Conservation (phyloP, 2,113 vertebrate genomes). For the Oncorhynchus tshawytscha region DNA sequence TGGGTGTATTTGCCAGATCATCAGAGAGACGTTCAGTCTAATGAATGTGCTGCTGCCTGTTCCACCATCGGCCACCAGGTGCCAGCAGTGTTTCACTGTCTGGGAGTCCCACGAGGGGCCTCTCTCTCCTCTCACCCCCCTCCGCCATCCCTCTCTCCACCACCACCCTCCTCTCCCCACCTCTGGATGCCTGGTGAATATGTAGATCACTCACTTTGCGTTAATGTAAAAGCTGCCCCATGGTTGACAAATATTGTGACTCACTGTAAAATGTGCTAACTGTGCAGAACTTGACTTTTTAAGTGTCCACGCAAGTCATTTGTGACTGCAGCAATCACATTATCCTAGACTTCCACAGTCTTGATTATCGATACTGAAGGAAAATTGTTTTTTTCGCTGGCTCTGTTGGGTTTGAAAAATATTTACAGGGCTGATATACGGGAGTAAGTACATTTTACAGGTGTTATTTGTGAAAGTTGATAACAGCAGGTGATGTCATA, state of each 20-base stretch:
- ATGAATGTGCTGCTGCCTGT: constrained; percentile 48
- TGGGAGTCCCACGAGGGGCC: too few relatives aligned
- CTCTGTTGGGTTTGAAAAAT: constrained; percentile 19
- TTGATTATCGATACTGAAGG: constrained; percentile 59
- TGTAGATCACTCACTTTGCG: constrained; percentile 76
- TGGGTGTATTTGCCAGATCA: too few relatives aligned
- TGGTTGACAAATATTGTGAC: constrained; percentile 74
- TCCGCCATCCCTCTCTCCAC: not conserved
- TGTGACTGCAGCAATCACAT: constrained; percentile 76
- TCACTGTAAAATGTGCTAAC: constrained; percentile 78
- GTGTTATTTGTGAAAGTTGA: too few relatives aligned
- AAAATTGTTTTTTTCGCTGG: constrained; percentile 5
- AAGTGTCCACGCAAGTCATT: constrained; percentile 64
- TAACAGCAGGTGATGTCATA: too few relatives aligned
- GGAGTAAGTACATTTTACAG: too few relatives aligned
- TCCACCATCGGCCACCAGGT: constrained; percentile 70
- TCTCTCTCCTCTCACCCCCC: not conserved
- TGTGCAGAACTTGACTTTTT: constrained; percentile 74
- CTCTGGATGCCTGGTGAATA: constrained; percentile 61
- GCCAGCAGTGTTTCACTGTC: constrained; percentile 66
- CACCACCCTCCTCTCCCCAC: not conserved
- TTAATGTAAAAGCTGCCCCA: constrained; percentile 72
- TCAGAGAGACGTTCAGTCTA: not conserved
- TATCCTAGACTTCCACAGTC: constrained; percentile 64
- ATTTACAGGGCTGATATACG: too few relatives aligned